Conservation (phyloP, 2,113 vertebrate species). For the Pavo muticus region DNA sequence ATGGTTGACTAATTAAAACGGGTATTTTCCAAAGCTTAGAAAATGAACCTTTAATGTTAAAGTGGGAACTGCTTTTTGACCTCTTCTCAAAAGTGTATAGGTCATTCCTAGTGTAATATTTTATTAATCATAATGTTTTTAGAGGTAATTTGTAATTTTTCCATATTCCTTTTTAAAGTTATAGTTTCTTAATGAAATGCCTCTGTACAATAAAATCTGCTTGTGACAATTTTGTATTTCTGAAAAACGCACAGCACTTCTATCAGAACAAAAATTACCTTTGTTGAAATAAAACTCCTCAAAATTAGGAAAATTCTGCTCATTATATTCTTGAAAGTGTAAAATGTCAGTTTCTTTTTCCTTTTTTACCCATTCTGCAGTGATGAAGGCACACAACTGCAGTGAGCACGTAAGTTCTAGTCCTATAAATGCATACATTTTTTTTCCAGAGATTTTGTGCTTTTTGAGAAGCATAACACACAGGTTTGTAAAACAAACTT, state of each 20-base stretch:
- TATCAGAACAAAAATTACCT: background rate
- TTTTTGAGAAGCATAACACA: background rate
- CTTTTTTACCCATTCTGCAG: background rate
- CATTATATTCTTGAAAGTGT: background rate
- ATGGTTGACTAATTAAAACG: conserved; percentile 24
- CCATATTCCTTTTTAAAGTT: background rate
- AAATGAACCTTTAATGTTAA: background rate
- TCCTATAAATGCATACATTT: background rate
- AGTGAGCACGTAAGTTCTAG: background rate
- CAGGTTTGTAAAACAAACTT: background rate
- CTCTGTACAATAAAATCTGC: background rate
- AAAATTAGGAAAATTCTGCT: background rate
- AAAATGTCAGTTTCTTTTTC: background rate
- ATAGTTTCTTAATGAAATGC: background rate
- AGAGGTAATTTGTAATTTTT: background rate
- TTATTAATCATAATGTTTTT: background rate
- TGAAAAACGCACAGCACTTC: background rate
- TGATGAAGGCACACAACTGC: background rate
- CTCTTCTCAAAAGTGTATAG: background rate
- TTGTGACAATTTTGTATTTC: background rate
- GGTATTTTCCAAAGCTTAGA: conserved; percentile 21
- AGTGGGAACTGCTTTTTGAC: background rate
- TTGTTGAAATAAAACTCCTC: background rate
- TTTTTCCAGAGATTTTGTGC: background rate
- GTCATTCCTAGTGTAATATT: background rate